phyloP scores from a whole-genome alignment of 2,888 invertebrate genomes.

The Acanthococcus lagerstroemiae region DNA sequence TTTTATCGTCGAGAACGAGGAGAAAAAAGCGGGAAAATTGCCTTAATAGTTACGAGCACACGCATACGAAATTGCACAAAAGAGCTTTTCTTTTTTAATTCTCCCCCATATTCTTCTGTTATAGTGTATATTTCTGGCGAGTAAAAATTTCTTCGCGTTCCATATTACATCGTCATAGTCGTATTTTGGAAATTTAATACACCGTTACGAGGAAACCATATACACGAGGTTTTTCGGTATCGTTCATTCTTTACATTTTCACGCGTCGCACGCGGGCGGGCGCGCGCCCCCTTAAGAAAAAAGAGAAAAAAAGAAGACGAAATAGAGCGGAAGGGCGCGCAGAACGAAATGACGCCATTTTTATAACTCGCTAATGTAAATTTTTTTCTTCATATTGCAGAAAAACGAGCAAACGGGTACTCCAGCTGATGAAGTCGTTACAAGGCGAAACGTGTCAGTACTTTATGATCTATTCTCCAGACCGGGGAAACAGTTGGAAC shows the following conservation, averaged over 20 bases:
- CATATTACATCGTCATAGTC: background rate
- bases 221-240: background rate
- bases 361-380: slow-evolving; percentile 17
- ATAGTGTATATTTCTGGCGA: background rate
- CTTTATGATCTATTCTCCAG: too few relatives aligned
- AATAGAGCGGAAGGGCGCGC: too few relatives aligned
- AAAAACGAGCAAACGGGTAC: too few relatives aligned
- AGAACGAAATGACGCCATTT: background rate
- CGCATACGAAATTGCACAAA: too few relatives aligned
- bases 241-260: background rate
- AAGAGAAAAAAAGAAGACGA: background rate
- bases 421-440: slow-evolving; percentile 6
- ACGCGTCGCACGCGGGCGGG: background rate
- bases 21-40: too few relatives aligned
- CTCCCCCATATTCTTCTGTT: background rate
- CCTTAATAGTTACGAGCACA: too few relatives aligned
- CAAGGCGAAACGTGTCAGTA: background rate
- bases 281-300: background rate
- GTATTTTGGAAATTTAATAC: background rate
- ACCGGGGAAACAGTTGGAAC: too few relatives aligned
- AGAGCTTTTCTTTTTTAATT: background rate
- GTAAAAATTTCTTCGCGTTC: background rate
- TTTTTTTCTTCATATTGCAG: background rate
- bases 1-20: too few relatives aligned
- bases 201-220: background rate